phyloP scores from a whole-genome alignment of 2,797 vertebrate species.

The Mormyrus hasselquistii region DNA sequence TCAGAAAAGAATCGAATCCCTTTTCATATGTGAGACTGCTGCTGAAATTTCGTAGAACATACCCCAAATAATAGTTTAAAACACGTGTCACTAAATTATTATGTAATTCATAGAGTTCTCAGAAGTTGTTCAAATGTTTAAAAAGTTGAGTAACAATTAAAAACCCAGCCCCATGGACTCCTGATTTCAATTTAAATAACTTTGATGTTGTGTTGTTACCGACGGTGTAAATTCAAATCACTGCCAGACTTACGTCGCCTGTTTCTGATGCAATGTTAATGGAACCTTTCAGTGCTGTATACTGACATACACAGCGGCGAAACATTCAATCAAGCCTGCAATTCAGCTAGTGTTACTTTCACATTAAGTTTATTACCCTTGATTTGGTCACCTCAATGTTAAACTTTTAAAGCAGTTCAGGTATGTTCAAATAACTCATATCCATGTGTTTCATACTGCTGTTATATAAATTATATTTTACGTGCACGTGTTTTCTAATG shows the following conservation, averaged over 20 bases:
- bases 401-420: not conserved
- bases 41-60: not conserved
- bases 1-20: not conserved
- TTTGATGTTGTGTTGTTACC: not conserved
- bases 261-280: not conserved
- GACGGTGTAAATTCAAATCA: not conserved
- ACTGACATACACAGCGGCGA: not conserved
- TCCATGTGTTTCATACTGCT: not conserved
- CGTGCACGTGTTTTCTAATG: not conserved
- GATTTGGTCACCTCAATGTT: not conserved
- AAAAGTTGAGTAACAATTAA: not conserved
- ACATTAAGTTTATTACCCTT: not conserved
- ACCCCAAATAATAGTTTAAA: not conserved
- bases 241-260: not conserved
- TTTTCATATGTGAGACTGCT: not conserved
- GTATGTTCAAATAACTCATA: not conserved
- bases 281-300: not conserved
- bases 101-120: not conserved
- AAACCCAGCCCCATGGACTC: not conserved
- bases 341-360: not conserved
- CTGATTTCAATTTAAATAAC: not conserved
- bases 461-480: slow-evolving; percentile 4
- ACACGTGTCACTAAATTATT: not conserved
- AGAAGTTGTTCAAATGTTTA: not conserved
- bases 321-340: not conserved